phyloP scores from a whole-genome alignment of 2,888 invertebrate species.

The Drosophila macrospina region DNA sequence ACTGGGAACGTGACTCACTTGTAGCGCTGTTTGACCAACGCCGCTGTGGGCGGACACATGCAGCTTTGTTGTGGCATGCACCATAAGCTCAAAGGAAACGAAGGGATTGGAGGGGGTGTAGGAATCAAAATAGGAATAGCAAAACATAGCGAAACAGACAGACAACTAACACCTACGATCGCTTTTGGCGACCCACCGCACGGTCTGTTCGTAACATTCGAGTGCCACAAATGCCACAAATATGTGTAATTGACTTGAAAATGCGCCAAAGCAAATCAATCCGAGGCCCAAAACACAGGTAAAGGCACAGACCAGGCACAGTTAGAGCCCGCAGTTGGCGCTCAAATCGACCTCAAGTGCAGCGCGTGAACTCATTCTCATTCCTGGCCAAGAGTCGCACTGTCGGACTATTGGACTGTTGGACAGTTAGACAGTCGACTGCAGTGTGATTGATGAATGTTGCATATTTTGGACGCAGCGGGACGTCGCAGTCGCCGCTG shows the following conservation, averaged over 20 bases:
- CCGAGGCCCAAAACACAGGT: constrained; percentile 39
- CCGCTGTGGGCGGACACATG: constrained; percentile 71
- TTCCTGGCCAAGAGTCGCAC: constrained; percentile 53
- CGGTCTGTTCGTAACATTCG: constrained; percentile 58
- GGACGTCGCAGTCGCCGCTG: constrained; percentile 59
- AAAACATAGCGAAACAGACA: constrained; percentile 64
- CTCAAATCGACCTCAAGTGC: constrained; percentile 72
- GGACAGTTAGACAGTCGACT: neutral
- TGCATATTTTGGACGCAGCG: constrained; percentile 81
- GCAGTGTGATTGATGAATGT: constrained; percentile 83
- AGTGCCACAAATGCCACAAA: constrained; percentile 78
- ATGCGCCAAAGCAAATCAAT: constrained; percentile 81
- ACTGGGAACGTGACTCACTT: constrained; percentile 75
- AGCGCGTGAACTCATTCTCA: constrained; percentile 74
- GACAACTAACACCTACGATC: constrained; percentile 67
- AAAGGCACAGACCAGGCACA: constrained; percentile 20
- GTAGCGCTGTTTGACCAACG: constrained; percentile 61
- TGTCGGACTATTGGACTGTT: neutral
- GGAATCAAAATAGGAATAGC: constrained; percentile 27
- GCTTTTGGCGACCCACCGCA: constrained; percentile 67
- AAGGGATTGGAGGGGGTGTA: neutral
- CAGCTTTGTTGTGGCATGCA: constrained; percentile 74
- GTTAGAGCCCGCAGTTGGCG: constrained; percentile 35
- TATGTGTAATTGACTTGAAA: constrained; percentile 83
- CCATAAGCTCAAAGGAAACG: constrained; percentile 36